Evolutionary conservation across 2,888 invertebrate species (phyloP), one percentile per base, ranked within the genome.

Genomic region (Coecobrya sp.): DNA sequence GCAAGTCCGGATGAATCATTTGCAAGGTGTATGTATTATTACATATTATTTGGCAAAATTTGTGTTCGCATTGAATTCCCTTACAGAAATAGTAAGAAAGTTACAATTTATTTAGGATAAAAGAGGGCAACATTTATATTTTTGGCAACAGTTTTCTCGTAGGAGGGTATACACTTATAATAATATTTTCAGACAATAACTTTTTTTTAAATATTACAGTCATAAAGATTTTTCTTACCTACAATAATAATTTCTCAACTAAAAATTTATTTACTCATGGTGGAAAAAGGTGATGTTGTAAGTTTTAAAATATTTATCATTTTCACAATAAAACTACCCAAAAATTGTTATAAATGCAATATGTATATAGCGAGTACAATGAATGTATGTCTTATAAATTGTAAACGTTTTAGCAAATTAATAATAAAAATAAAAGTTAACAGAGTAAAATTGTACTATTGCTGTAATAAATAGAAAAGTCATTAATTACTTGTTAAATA

Each of bases 101-200:
- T 87, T n/a, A 52, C 76, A 87, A n/a, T 86, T 55, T 76, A 73
- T 76, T 87, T 42, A 87, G 0, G 82, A 62, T 82, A 81, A 82
- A 82, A 27, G 11, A 59, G 62, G 62, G 62, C 82, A 87, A 73
- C 73, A 70, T 52, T 55, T 55, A 73, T n/a, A n/a, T n/a, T 87
- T 73, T 87, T 86, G 86, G 86, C 86, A 86, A 70, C 86, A 52
- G 70, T 70, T 52, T 49, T 36, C 45, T 62, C 76, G 0, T 68
- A 10, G 16, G 16, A 52, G 52, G 52, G 52, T 25, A 27, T 79
- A 52, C 25, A 22, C 22, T 42, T 42, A n/a, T n/a, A n/a, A n/a
- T n/a, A n/a, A n/a, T n/a, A 76, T 22, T 45, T 11, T 30, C 16
- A 76, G 1, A 76, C 42, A 76, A 49, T 49, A 55, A 30, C 19